phyloP scores from a whole-genome alignment of 2,888 invertebrate species.

The Oligia strigilis region DNA sequence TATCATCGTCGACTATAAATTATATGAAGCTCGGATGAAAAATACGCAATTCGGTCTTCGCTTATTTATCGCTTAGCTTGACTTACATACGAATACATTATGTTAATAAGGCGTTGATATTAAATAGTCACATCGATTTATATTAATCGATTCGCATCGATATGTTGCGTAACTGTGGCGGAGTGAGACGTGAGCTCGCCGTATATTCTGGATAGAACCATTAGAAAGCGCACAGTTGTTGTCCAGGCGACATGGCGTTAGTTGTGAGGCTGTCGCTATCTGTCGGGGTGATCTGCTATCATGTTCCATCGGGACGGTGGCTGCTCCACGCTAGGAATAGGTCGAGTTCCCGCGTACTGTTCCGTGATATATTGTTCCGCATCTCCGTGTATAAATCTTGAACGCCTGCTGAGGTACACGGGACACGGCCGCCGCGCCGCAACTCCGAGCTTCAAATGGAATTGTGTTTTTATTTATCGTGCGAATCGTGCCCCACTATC shows the following conservation, averaged over 20 bases:
- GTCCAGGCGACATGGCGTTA: slow-evolving; percentile 75
- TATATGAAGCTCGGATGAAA: slow-evolving; percentile 89
- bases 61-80: slow-evolving; percentile 87
- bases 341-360: slow-evolving; percentile 89
- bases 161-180: slow-evolving; percentile 64
- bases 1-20: slow-evolving; percentile 90
- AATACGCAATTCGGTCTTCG: slow-evolving; percentile 88
- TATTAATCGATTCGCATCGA: slow-evolving; percentile 74
- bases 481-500: slow-evolving; percentile 89
- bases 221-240: slow-evolving; percentile 72
- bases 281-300: slow-evolving; percentile 86
- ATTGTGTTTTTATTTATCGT: slow-evolving; percentile 91
- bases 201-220: slow-evolving; percentile 67
- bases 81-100: slow-evolving; percentile 86
- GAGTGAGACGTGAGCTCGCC: slow-evolving; percentile 59
- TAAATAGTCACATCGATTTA: slow-evolving; percentile 74
- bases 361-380: slow-evolving; percentile 90
- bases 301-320: slow-evolving; percentile 87
- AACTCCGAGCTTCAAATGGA: slow-evolving; percentile 89
- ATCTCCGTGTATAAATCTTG: slow-evolving; percentile 90
- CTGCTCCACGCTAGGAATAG: slow-evolving; percentile 88
- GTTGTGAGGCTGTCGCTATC: slow-evolving; percentile 80
- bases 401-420: slow-evolving; percentile 91
- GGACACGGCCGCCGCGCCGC: slow-evolving; percentile 87
- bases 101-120: slow-evolving; percentile 78